phyloP scores from a whole-genome alignment of 2,113 vertebrate species.

The Proteles cristata region DNA sequence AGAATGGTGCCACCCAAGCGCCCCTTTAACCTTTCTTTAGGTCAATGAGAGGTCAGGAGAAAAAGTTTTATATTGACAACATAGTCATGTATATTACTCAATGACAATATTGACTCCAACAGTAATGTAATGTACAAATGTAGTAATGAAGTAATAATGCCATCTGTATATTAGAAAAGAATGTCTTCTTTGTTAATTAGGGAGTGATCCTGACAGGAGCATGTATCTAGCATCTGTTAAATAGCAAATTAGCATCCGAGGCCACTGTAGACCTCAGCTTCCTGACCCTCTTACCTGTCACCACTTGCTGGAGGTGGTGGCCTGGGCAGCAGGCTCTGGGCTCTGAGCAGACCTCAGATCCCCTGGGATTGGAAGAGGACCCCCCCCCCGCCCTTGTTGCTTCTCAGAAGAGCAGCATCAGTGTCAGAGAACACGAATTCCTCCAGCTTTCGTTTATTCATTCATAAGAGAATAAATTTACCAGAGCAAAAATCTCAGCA shows the following conservation, averaged over 20 bases:
- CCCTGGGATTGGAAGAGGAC: accelerated
- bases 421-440: not conserved
- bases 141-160: constrained; percentile 32
- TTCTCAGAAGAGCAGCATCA: not conserved
- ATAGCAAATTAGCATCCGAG: constrained; percentile 50
- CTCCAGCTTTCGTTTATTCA: not conserved
- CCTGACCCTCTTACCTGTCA: not conserved
- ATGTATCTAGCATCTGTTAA: constrained; percentile 22
- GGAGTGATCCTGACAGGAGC: not conserved
- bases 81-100: too few species aligned
- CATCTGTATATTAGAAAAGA: constrained; percentile 37
- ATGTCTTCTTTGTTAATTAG: not conserved
- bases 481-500: constrained; percentile 16
- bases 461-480: constrained; percentile 18
- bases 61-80: not conserved
- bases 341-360: not conserved
- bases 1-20: too few species aligned
- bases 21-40: constrained; percentile 37
- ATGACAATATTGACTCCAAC: too few species aligned
- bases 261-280: not conserved
- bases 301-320: not conserved
- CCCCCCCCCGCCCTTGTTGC: not conserved
- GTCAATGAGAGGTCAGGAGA: not conserved
- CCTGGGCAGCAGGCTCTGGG: not conserved
- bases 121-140: too few species aligned